A percentile compares a stretch with the other conserved stretches of the same genome.
Conservation (phyloP, 2,888 invertebrate species). For the Nephrocerus scutellatus region DNA sequence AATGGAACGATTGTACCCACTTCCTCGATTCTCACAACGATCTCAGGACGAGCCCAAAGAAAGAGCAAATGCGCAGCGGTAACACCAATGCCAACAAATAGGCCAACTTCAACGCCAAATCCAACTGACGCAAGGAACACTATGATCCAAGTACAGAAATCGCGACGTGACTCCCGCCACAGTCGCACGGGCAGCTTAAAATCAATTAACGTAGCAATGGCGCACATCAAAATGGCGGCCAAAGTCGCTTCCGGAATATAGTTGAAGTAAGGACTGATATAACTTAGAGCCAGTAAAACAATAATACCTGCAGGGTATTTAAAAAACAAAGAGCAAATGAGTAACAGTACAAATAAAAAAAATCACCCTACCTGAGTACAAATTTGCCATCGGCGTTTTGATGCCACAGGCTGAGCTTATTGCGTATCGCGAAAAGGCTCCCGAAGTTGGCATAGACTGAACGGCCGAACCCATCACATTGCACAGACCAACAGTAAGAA, state of each 20-base stretch:
- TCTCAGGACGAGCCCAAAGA: constrained; percentile 60
- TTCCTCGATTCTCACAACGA: constrained; percentile 38
- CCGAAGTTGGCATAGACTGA: constrained; percentile 80
- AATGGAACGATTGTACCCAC: constrained; percentile 23
- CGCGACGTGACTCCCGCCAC: constrained; percentile 56
- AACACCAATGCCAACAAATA: constrained; percentile 63
- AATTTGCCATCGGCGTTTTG: constrained; percentile 63
- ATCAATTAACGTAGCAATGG: constrained; percentile 59
- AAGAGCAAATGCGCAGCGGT: constrained; percentile 61
- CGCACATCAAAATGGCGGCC: constrained; percentile 82
- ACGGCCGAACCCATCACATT: constrained; percentile 78
- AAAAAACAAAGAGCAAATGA: neutral
- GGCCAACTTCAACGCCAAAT: constrained; percentile 72
- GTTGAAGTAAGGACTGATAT: constrained; percentile 83
- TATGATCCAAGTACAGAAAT: constrained; percentile 58
- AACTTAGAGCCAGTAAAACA: constrained; percentile 73
- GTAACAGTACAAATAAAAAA: neutral
- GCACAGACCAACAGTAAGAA: constrained; percentile 74
- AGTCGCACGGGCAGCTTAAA: constrained; percentile 49
- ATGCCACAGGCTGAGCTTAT: constrained; percentile 84
- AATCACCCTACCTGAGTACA: constrained; percentile 37
- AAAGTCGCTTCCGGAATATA: constrained; percentile 79
- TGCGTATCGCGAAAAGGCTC: constrained; percentile 81
- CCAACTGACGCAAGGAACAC: constrained; percentile 65
- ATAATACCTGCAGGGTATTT: constrained; percentile 57